Conservation (phyloP, 2,888 invertebrate genomes). For the Cephus pygmeus region DNA sequence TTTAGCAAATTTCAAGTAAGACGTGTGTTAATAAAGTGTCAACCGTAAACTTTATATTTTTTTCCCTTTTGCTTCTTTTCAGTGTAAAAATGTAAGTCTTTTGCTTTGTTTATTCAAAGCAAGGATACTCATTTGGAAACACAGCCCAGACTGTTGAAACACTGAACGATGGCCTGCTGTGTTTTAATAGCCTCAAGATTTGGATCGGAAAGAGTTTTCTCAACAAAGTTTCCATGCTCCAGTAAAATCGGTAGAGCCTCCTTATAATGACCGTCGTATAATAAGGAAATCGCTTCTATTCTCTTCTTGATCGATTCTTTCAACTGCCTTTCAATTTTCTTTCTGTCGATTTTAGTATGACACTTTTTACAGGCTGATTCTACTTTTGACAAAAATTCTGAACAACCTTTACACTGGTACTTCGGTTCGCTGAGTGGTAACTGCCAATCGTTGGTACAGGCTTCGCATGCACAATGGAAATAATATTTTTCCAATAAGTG, state of each 20-base stretch:
- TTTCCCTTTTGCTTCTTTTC: neutral
- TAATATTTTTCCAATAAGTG: conserved; percentile 62
- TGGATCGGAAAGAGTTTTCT: conserved; percentile 50
- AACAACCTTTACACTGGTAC: conserved; percentile 51
- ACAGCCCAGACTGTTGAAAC: conserved; percentile 56
- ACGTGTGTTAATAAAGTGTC: conserved; percentile 17
- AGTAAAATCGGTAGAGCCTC: conserved; percentile 53
- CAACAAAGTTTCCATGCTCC: conserved; percentile 50
- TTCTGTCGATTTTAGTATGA: conserved; percentile 37
- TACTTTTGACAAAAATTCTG: conserved; percentile 5
- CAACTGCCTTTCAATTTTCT: conserved; percentile 42
- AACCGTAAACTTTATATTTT: neutral
- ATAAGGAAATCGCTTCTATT: conserved; percentile 47
- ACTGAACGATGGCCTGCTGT: conserved; percentile 62
- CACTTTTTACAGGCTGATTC: conserved; percentile 39
- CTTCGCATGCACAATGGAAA: conserved; percentile 63
- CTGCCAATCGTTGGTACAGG: conserved; percentile 64
- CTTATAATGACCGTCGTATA: conserved; percentile 52
- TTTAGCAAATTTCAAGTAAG: conserved; percentile 13
- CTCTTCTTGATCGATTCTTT: conserved; percentile 50
- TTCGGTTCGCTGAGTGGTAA: conserved; percentile 37
- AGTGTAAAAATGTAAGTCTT: neutral
- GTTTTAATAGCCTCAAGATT: conserved; percentile 59
- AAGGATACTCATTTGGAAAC: conserved; percentile 11
- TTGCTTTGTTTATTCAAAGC: neutral